Evolutionary conservation across 2,888 invertebrate genomes (phyloP).

Genomic region (Eupithecia centaureata): DNA sequence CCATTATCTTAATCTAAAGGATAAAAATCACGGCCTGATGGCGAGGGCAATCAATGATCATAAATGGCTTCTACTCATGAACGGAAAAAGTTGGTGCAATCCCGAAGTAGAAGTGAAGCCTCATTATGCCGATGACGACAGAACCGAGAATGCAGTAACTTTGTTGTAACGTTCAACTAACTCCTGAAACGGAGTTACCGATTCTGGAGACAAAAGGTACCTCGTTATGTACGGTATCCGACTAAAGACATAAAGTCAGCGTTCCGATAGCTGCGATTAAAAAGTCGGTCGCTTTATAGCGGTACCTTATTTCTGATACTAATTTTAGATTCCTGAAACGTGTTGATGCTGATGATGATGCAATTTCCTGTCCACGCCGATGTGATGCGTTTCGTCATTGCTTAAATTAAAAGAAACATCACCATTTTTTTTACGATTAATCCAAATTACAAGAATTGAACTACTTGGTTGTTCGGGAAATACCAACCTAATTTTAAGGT

Average conservation of each 20-base stretch:
- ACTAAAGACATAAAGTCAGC: constrained; percentile 42
- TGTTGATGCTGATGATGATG: neutral
- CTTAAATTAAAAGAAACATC: neutral
- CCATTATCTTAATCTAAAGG: too few species aligned
- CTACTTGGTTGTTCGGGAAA: neutral
- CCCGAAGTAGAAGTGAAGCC: neutral
- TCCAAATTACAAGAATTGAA: too few species aligned
- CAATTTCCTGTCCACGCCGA: neutral
- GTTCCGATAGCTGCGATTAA: neutral
- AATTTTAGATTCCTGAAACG: neutral
- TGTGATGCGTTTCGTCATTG: neutral
- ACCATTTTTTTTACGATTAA: neutral
- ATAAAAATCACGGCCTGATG: neutral
- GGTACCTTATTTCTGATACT: neutral
- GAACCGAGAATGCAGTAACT: constrained; percentile 15
- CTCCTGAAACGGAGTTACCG: constrained; percentile 26
- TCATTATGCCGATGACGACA: constrained; percentile 7
- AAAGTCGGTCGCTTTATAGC: neutral
- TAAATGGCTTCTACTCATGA: too few species aligned
- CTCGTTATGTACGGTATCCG: constrained; percentile 42
- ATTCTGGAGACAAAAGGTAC: constrained; percentile 32
- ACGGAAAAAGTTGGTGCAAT: neutral
- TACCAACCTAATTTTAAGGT: neutral
- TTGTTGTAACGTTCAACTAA: constrained; percentile 26
- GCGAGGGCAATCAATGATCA: neutral